A percentile compares a stretch with the other conserved stretches of the same genome.
Conservation (phyloP, 2,888 invertebrate genomes). For the Galerucella pusilla region DNA sequence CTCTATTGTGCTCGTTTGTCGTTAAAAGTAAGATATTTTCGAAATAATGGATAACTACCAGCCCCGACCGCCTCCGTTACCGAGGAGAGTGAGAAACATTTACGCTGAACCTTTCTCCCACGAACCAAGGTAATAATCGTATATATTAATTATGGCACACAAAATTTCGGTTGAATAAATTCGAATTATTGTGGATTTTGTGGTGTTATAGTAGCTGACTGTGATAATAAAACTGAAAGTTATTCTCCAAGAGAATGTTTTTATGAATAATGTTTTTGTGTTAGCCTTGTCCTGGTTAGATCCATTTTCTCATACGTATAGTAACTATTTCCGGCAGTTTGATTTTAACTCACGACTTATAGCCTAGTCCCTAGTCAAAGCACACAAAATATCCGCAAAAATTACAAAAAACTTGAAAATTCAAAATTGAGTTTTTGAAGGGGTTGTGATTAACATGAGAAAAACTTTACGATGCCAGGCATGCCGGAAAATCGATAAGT, state of each 20-base stretch:
- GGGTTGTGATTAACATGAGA: too few species aligned
- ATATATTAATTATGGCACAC: constrained; percentile 39
- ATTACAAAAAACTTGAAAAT: too few species aligned
- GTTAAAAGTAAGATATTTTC: constrained; percentile 44
- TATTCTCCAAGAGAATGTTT: neutral
- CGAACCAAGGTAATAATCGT: constrained; percentile 57
- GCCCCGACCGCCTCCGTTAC: constrained; percentile 73
- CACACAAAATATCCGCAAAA: too few species aligned
- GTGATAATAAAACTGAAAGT: neutral
- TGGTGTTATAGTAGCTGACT: constrained; percentile 15
- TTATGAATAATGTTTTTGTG: too few species aligned
- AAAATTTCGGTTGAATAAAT: constrained; percentile 36
- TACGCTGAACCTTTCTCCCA: constrained; percentile 76
- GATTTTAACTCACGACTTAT: too few species aligned
- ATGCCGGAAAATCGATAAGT: too few species aligned
- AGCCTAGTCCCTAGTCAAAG: too few species aligned
- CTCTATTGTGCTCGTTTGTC: constrained; percentile 57
- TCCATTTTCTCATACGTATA: too few species aligned
- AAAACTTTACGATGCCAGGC: too few species aligned
- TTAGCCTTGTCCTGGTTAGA: too few species aligned
- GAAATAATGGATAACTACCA: constrained; percentile 72
- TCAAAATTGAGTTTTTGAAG: too few species aligned
- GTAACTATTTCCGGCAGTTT: too few species aligned
- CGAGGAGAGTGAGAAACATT: constrained; percentile 74
- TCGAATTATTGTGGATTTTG: constrained; percentile 33